A percentile compares a stretch with the other conserved stretches of the same genome.
Conservation (phyloP, 2,113 vertebrate species). For the Tringa solitaria region DNA sequence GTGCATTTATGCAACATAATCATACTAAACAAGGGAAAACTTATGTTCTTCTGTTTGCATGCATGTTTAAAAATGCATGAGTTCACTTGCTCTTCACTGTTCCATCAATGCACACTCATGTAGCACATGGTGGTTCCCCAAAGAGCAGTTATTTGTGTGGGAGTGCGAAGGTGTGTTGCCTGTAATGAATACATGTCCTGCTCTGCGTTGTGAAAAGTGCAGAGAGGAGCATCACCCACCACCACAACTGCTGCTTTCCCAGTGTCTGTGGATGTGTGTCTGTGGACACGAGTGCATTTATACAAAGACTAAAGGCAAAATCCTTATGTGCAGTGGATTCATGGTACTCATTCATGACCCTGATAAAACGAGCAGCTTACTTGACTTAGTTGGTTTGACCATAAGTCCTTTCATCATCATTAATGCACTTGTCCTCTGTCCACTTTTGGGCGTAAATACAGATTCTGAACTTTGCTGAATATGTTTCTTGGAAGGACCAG, state of each 20-base stretch:
- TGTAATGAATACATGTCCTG: no score
- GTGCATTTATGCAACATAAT: not conserved
- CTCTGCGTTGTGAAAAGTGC: no score
- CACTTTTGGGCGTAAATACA: not conserved
- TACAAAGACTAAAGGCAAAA: not conserved
- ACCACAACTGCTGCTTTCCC: not conserved
- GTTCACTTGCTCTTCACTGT: not conserved
- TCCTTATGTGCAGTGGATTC: not conserved
- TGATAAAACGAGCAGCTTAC: not conserved
- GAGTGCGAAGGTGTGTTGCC: not conserved
- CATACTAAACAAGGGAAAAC: not conserved
- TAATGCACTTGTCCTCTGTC: not conserved
- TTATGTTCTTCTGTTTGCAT: not conserved
- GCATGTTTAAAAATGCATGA: not conserved
- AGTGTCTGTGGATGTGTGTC: not conserved
- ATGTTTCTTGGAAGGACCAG: not conserved
- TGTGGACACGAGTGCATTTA: not conserved
- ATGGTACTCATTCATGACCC: not conserved
- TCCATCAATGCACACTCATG: accelerated
- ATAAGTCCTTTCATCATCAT: not conserved
- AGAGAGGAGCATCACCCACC: not conserved
- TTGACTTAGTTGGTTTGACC: not conserved
- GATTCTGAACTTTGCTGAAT: not conserved
- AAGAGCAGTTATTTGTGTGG: not conserved
- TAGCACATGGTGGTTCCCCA: not conserved